Percentiles rank a stretch among this genome's conserved stretches.
Evolutionary conservation across 2,113 vertebrate genomes (phyloP).

Genomic region (Pollimyrus isidori): DNA sequence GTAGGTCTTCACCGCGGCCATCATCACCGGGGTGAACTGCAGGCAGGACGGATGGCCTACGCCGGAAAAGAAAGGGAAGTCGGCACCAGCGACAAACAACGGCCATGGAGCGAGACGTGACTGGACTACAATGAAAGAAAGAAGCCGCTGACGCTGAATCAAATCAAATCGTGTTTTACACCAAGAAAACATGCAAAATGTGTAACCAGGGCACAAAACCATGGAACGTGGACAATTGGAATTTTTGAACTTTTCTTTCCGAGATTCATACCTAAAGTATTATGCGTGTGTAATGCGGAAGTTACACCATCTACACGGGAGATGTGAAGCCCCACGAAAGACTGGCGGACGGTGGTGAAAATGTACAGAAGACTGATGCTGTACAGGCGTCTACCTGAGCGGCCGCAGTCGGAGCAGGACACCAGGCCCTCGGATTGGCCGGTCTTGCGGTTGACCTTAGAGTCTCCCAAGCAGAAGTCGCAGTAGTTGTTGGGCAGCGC

Average conservation of each 20-base stretch:
- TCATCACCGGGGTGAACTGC: constrained; percentile 93
- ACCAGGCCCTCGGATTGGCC: constrained; percentile 87
- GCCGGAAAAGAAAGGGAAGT: background rate
- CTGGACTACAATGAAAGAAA: background rate
- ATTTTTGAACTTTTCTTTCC: background rate
- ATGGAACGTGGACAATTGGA: background rate
- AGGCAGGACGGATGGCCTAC: constrained; percentile 87
- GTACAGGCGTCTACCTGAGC: constrained; percentile 67
- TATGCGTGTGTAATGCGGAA: background rate
- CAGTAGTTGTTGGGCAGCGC: constrained; percentile 94
- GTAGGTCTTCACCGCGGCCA: constrained; percentile 92
- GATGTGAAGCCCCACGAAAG: background rate
- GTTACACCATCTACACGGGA: background rate
- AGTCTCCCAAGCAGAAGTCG: constrained; percentile 92
- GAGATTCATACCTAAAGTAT: background rate
- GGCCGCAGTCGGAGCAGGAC: constrained; percentile 92
- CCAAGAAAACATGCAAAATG: background rate
- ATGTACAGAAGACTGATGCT: background rate
- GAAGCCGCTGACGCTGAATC: no score
- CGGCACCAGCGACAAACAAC: background rate
- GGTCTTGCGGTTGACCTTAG: constrained; percentile 91
- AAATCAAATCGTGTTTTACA: background rate
- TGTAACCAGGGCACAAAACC: background rate
- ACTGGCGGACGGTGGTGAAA: background rate
- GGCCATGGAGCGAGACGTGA: background rate